Evolutionary conservation across 2,113 vertebrate species (phyloP).

Genomic region (Meleagris gallopavo): DNA sequence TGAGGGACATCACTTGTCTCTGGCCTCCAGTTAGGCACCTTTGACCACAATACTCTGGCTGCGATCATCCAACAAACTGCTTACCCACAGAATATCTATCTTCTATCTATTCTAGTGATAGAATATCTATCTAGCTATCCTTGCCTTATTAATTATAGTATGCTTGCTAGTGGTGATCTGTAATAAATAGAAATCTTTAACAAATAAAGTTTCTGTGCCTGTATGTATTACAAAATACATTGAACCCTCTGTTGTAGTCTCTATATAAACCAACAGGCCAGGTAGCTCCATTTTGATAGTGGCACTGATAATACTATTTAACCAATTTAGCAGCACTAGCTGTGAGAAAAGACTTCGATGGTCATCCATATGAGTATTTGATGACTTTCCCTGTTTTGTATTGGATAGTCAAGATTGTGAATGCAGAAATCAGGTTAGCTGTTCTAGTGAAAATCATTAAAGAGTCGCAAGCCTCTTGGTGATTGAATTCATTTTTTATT

Average conservation of each 20-base stretch:
- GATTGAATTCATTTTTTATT: slow-evolving; percentile 28
- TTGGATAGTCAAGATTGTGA: background rate
- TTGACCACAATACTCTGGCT: background rate
- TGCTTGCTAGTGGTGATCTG: background rate
- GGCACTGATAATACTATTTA: background rate
- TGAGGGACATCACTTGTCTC: background rate
- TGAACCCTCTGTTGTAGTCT: background rate
- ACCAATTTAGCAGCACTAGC: background rate
- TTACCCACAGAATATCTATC: too few relatives aligned
- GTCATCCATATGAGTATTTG: background rate
- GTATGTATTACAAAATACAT: background rate
- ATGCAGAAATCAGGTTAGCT: background rate
- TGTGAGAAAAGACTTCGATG: background rate
- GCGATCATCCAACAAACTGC: too few relatives aligned
- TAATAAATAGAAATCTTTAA: background rate
- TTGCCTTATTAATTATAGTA: background rate
- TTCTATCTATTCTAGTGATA: too few relatives aligned
- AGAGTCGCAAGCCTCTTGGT: slow-evolving; percentile 11
- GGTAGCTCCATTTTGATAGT: background rate
- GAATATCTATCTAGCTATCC: background rate
- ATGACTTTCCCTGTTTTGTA: background rate
- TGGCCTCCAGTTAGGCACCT: background rate
- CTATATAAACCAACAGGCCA: background rate
- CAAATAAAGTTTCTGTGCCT: background rate
- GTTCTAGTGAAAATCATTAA: slow-evolving; percentile 32